Evolutionary conservation across 1,140 invertebrate species (phyloP).

Genomic region (Ceratosolen fusciceps): DNA sequence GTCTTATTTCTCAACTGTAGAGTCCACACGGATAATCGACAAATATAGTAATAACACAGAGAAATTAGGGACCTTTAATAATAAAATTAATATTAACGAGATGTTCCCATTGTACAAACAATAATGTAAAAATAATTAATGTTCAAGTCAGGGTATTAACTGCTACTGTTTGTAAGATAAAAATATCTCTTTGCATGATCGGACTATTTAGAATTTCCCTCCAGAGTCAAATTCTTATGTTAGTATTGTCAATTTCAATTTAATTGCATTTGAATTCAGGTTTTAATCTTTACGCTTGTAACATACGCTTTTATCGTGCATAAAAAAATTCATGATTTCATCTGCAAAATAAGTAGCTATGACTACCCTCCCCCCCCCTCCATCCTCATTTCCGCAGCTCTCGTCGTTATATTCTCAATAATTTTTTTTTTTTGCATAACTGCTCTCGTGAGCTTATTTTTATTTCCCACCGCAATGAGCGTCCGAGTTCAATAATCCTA

Average conservation of each 20-base stretch:
- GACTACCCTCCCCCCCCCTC: no score
- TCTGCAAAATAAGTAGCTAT: background rate
- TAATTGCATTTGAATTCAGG: background rate
- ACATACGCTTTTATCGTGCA: background rate
- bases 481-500: no score
- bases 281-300: background rate
- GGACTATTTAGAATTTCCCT: background rate
- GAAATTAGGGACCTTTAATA: no score
- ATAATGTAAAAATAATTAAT: no score
- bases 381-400: background rate
- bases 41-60: no score
- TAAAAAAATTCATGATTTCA: background rate
- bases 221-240: background rate
- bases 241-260: background rate
- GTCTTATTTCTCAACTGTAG: no score
- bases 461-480: no score
- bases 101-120: no score
- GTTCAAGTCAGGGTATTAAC: no score
- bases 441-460: slow-evolving; percentile 1
- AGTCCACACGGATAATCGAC: no score
- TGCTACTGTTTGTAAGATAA: background rate
- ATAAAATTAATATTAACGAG: no score
- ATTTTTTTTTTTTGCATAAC: background rate
- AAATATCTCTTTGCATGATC: background rate
- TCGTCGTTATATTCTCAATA: background rate